These are phyloP conservation scores for Mormyrus iriodes DNA, from an alignment of 2,113 vertebrate species.

Conservation along the genomic window DNA sequence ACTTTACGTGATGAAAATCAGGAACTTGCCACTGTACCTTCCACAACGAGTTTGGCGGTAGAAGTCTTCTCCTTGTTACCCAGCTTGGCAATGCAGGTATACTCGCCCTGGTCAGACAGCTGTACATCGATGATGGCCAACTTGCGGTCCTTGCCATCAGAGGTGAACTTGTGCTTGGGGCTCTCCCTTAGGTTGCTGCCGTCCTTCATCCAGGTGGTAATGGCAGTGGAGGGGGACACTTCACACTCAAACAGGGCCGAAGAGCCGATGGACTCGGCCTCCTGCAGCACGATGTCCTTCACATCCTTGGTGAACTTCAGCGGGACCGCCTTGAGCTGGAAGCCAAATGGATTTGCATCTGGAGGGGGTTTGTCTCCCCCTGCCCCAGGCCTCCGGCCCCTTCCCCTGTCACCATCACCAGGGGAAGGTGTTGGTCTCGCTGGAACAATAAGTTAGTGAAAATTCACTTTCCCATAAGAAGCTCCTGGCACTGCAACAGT, in stretches of 20 bases:
- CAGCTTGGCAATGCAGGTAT: constrained; percentile 82
- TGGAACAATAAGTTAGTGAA: constrained; percentile 33
- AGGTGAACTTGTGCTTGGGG: constrained; percentile 88
- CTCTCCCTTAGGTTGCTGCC: constrained; percentile 83
- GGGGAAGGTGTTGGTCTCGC: constrained; percentile 92
- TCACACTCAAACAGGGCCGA: constrained; percentile 91
- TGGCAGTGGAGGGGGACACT: constrained; percentile 90
- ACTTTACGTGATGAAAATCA: not conserved
- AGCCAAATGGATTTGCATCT: constrained; percentile 80
- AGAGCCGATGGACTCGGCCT: constrained; percentile 89
- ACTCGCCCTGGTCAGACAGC: constrained; percentile 89
- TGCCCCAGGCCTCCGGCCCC: constrained; percentile 80
- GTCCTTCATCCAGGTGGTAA: constrained; percentile 93
- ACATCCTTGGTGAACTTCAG: constrained; percentile 91
- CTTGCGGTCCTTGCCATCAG: constrained; percentile 95
- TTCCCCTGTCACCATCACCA: constrained; percentile 76
- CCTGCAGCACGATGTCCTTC: constrained; percentile 80
- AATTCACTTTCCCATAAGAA: not conserved
- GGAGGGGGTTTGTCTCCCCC: constrained; percentile 86
- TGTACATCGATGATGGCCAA: constrained; percentile 92
- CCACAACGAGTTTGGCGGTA: constrained; percentile 87
- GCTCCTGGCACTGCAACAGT: not conserved
- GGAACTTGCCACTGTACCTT: constrained; percentile 68
- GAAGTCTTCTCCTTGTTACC: constrained; percentile 91
- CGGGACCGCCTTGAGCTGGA: constrained; percentile 91